A percentile compares a stretch with the other conserved stretches of the same genome.
Conservation (phyloP, 1,140 invertebrate species). For the Lucilia sericata region DNA sequence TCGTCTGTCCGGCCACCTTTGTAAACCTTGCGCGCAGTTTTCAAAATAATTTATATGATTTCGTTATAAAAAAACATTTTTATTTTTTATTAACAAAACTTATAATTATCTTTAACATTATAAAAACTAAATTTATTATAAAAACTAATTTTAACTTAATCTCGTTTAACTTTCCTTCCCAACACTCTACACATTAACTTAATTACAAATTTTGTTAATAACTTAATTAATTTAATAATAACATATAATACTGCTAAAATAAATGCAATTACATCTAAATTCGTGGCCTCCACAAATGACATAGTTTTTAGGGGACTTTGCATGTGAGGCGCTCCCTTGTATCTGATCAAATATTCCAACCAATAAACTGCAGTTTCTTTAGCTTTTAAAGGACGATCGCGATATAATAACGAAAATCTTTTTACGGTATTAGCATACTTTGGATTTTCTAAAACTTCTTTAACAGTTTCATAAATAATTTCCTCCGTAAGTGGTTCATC, state of each 20-base stretch:
- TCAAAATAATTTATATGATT: no score
- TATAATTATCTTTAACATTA: no score
- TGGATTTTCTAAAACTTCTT: conserved; percentile 46
- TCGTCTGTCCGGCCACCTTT: no score
- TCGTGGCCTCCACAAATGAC: conserved; percentile 72
- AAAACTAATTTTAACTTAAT: no score
- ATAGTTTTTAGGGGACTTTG: conserved; percentile 61
- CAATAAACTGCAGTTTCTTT: conserved; percentile 54
- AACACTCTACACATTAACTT: background rate
- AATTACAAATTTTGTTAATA: background rate
- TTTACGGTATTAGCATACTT: conserved; percentile 49
- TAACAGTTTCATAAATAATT: conserved; percentile 50
- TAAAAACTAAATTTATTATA: no score
- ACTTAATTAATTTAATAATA: conserved; percentile 16
- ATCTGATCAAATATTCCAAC: conserved; percentile 65
- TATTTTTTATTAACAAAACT: no score
- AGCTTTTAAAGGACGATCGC: conserved; percentile 59
- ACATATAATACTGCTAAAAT: conserved; percentile 17
- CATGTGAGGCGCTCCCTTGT: conserved; percentile 67
- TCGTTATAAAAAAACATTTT: no score
- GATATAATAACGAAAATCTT: conserved; percentile 53
- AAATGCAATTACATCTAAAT: conserved; percentile 71
- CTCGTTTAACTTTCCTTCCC: no score
- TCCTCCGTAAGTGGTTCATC: conserved; percentile 62
- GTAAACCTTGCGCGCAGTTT: no score